These are phyloP conservation scores for Atherix ibis DNA, from an alignment of 2,888 invertebrate genomes.

Conservation along the genomic window DNA sequence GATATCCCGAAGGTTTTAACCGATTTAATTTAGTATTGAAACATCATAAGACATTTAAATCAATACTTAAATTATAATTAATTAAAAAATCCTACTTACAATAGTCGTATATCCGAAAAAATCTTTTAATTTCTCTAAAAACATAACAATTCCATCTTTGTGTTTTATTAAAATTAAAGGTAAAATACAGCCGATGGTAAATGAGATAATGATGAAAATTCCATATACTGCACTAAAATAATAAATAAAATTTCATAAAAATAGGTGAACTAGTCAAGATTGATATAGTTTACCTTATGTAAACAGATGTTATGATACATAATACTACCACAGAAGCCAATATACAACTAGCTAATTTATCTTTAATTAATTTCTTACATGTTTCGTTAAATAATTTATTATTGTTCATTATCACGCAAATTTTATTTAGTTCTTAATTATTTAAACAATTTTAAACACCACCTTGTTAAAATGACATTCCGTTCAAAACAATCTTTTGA, in stretches of 20 bases:
- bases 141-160: slow-evolving; percentile 7
- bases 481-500: too few relatives aligned
- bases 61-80: background rate
- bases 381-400: slow-evolving; percentile 7
- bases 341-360: slow-evolving; percentile 6
- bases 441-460: too few relatives aligned
- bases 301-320: slow-evolving; percentile 4
- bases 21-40: background rate
- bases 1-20: too few relatives aligned
- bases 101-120: slow-evolving; percentile 19
- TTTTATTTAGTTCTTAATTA: too few relatives aligned
- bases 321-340: slow-evolving; percentile 6
- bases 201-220: slow-evolving; percentile 9
- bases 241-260: background rate
- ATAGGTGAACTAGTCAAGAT: background rate
- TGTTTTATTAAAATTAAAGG: slow-evolving; percentile 10
- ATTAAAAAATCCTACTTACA: slow-evolving; percentile 8
- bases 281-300: slow-evolving; percentile 4
- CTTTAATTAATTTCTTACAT: slow-evolving; percentile 5
- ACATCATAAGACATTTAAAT: background rate
- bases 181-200: slow-evolving; percentile 9
- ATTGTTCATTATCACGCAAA: too few relatives aligned
- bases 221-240: slow-evolving; percentile 9
- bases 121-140: slow-evolving; percentile 16
- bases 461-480: too few relatives aligned